Evolutionary conservation across 2,888 invertebrate genomes (phyloP), one percentile per base, ranked within the genome.

Genomic region (Epinotia ramella): DNA sequence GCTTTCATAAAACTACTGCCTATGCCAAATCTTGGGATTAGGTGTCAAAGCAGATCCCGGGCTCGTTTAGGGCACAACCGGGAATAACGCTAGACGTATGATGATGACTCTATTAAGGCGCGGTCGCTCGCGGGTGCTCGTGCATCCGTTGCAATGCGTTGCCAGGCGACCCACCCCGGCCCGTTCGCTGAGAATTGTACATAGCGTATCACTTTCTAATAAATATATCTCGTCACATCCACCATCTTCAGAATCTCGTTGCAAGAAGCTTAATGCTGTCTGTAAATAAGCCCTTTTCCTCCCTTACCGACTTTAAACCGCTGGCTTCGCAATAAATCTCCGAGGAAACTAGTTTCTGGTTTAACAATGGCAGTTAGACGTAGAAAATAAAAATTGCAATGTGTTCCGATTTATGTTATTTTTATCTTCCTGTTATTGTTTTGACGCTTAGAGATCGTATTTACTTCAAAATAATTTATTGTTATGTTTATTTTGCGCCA

Each of bases 341-440:
- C 49, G 24, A 56, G 9, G 16, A 53, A 53, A 66, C 53, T 53
- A 11, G 9, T 33, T 28, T 13, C n/a, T 11, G 20, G n/a, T 49
- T n/a, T 62, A 12, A 56, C 33, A 56, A 66, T 53, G 53, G 53
- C 28, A n/a, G 33, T 53, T 12, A 18, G 16, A 28, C 24, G 18
- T 40, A 13, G 20, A 7, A n/a, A n/a, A n/a, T n/a, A n/a, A n/a
- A n/a, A n/a, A 16, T 66, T 53, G n/a, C 11, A 53, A 28, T 53
- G 24, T 53, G 66, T 18, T n/a, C 9, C 33, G 40, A 62, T 62
- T 62, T 62, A 60, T 60, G 6, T 28, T 66, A n/a, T 24, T 16
- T 7, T 28, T 64, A 28, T 53, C 49, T n/a, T 66, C n/a, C 13
- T 16, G 28, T 16, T 6, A 13, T 40, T 16, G 33, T 33, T 16